These are phyloP conservation scores for Lipotes vexillifer DNA, from an alignment of 2,113 vertebrate species.

Conservation along the genomic window DNA sequence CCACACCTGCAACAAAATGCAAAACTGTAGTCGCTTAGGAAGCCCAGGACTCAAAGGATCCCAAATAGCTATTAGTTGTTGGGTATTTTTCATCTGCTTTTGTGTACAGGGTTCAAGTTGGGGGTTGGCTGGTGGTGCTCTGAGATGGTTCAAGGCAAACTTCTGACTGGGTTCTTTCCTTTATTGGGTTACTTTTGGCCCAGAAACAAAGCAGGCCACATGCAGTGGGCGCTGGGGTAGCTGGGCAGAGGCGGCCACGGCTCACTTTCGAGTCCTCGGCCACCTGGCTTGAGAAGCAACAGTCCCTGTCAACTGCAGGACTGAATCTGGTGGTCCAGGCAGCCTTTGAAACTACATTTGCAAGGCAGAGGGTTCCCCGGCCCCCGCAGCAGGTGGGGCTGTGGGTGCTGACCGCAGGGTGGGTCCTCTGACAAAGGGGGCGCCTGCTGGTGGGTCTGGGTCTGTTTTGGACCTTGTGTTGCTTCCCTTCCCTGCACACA, in stretches of 20 bases:
- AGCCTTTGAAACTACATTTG: neutral
- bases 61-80: neutral
- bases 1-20: neutral
- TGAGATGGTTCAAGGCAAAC: neutral
- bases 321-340: neutral
- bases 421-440: neutral
- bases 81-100: neutral
- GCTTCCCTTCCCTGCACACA: neutral
- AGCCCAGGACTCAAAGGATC: neutral
- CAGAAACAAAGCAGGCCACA: neutral
- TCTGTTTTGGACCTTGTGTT: too few relatives aligned
- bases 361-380: neutral
- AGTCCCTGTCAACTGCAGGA: neutral
- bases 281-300: neutral
- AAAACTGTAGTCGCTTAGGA: neutral
- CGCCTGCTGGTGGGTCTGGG: neutral
- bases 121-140: neutral
- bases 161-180: neutral
- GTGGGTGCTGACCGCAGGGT: neutral
- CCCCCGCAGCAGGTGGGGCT: neutral
- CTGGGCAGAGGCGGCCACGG: neutral
- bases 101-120: neutral
- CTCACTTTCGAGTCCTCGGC: neutral
- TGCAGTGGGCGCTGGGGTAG: rapidly evolving
- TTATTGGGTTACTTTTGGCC: neutral